Percentiles rank a stretch among this genome's conserved stretches.
These are phyloP conservation scores for Budorcas taxicolor DNA, from an alignment of 2,113 vertebrate genomes.

Conservation along the genomic window DNA sequence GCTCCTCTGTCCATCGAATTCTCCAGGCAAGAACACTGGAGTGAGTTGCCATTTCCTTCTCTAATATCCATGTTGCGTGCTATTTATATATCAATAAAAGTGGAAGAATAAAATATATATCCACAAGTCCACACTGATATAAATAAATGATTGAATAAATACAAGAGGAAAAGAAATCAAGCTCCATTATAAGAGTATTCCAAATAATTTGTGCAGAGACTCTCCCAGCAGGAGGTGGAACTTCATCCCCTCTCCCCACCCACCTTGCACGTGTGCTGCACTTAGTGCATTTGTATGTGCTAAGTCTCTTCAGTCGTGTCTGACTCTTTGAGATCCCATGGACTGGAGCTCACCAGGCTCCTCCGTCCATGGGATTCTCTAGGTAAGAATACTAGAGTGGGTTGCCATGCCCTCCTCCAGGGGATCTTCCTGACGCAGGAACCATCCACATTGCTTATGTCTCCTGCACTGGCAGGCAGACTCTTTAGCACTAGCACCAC, in stretches of 20 bases:
- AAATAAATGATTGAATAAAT: not conserved
- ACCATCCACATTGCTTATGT: not conserved
- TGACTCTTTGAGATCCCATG: not conserved
- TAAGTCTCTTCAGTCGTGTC: not conserved
- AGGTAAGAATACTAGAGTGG: not conserved
- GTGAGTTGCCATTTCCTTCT: not conserved
- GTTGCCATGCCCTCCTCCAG: not conserved
- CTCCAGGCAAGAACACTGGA: not conserved
- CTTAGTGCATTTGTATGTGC: rapidly evolving
- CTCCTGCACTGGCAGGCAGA: not conserved
- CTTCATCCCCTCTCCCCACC: no score
- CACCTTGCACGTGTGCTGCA: not conserved
- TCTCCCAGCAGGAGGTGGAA: not conserved
- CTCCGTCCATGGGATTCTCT: not conserved
- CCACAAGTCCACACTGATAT: not conserved
- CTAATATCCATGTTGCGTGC: not conserved
- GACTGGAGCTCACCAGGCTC: not conserved
- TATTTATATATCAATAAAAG: not conserved
- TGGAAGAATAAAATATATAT: not conserved
- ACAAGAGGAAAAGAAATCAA: not conserved
- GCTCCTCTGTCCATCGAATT: not conserved
- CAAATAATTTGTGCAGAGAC: not conserved
- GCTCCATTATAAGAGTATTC: not conserved
- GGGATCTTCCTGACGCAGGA: not conserved
- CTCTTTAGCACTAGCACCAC: not conserved